Percentiles rank a stretch among this genome's conserved stretches.
Conservation (phyloP, 2,113 vertebrate genomes). For the Alectura lathami region DNA sequence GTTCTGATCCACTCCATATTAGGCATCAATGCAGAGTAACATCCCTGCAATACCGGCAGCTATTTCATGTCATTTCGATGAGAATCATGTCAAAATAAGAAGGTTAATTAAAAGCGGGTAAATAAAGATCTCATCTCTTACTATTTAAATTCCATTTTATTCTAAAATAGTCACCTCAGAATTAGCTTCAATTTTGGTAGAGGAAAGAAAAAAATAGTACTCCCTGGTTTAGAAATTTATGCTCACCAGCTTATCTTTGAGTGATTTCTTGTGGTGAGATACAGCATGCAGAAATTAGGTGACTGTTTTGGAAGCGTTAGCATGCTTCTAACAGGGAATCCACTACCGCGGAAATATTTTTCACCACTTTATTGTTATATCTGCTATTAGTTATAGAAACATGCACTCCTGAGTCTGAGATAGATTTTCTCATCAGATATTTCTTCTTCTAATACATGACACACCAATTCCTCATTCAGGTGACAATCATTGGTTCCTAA, state of each 20-base stretch:
- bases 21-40: neutral
- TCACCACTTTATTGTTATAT: neutral
- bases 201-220: neutral
- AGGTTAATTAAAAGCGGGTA: neutral
- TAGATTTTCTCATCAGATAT: neutral
- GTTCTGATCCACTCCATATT: neutral
- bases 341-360: neutral
- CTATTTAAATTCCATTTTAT: neutral
- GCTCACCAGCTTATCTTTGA: neutral
- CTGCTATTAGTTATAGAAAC: neutral
- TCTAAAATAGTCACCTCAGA: neutral
- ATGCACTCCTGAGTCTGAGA: neutral
- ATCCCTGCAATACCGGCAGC: neutral
- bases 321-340: neutral
- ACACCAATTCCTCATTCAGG: neutral
- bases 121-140: neutral
- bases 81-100: neutral
- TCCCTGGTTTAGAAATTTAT: neutral
- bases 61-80: neutral
- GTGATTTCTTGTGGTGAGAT: conserved; percentile 4
- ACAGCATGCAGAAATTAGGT: neutral
- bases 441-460: neutral
- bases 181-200: neutral
- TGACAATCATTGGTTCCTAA: neutral
- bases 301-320: neutral